phyloP scores from a whole-genome alignment of 2,888 invertebrate species.

The Hoplodrina blanda region DNA sequence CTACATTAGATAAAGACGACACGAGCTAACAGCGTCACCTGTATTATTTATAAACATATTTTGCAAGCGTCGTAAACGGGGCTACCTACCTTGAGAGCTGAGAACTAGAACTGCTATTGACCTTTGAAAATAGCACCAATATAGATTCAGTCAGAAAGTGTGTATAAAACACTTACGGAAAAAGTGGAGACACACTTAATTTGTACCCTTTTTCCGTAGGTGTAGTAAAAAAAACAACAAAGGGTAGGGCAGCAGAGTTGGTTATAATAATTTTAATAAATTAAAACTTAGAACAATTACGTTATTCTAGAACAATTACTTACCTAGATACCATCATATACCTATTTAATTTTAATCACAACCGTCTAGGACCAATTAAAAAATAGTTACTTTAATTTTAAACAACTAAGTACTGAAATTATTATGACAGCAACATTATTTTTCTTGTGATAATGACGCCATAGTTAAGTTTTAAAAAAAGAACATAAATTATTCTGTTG shows the following conservation, averaged over 20 bases:
- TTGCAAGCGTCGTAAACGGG: not conserved
- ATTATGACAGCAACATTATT: not conserved
- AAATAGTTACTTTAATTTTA: conserved; percentile 1
- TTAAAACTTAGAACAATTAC: too few relatives aligned
- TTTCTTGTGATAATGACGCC: not conserved
- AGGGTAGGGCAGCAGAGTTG: not conserved
- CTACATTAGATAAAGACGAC: conserved; percentile 44
- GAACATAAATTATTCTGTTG: not conserved
- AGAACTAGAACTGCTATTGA: not conserved
- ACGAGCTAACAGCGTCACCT: conserved; percentile 28
- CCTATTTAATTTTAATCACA: not conserved
- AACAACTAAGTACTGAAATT: not conserved
- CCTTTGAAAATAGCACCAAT: not conserved
- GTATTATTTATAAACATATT: conserved; percentile 52
- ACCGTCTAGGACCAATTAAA: not conserved
- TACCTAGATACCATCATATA: not conserved
- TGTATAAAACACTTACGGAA: too few relatives aligned
- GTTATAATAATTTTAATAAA: not conserved
- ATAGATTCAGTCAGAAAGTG: not conserved
- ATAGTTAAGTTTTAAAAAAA: not conserved
- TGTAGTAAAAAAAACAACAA: not conserved
- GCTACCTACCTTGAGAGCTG: conserved; percentile 25
- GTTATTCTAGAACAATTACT: too few relatives aligned
- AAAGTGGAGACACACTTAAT: too few relatives aligned
- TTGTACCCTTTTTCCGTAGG: not conserved